A percentile compares a stretch with the other conserved stretches of the same genome.
These are phyloP conservation scores for Thalassaphorura encarpata DNA, from an alignment of 1,140 invertebrate genomes.

Conservation along the genomic window DNA sequence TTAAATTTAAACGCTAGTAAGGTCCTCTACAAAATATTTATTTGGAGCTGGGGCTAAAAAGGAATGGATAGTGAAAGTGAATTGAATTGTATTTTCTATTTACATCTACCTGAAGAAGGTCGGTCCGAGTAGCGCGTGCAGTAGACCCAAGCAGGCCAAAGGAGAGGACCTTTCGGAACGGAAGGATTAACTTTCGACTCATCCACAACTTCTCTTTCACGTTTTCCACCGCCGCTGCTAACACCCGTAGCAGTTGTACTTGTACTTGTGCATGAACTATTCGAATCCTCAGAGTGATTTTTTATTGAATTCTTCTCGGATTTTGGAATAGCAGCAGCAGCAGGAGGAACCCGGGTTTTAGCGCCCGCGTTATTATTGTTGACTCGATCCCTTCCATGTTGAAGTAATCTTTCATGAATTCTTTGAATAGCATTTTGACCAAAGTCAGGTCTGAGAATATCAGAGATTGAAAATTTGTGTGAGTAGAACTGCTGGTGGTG, in stretches of 20 bases:
- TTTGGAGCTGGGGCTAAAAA: no score
- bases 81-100: background rate
- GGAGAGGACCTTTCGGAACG: slow-evolving; percentile 25
- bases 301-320: slow-evolving; percentile 7
- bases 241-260: background rate
- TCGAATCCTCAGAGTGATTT: slow-evolving; percentile 31
- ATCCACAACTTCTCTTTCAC: slow-evolving; percentile 26
- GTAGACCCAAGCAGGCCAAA: slow-evolving; percentile 91
- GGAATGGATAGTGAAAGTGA: no score
- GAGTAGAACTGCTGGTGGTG: slow-evolving; percentile 28
- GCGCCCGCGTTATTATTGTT: background rate
- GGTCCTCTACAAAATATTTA: no score
- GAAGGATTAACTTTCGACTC: slow-evolving; percentile 29
- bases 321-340: background rate
- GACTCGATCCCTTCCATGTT: background rate
- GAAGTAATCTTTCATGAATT: background rate
- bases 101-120: slow-evolving; percentile 79
- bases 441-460: slow-evolving; percentile 82
- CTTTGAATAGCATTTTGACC: slow-evolving; percentile 40
- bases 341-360: background rate
- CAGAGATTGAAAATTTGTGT: slow-evolving; percentile 84
- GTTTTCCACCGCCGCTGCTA: background rate
- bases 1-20: no score
- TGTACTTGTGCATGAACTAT: slow-evolving; percentile 17
- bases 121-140: slow-evolving; percentile 94